These are phyloP conservation scores for Leptodactylus fallax DNA, from an alignment of 2,797 vertebrate genomes.

Conservation along the genomic window DNA sequence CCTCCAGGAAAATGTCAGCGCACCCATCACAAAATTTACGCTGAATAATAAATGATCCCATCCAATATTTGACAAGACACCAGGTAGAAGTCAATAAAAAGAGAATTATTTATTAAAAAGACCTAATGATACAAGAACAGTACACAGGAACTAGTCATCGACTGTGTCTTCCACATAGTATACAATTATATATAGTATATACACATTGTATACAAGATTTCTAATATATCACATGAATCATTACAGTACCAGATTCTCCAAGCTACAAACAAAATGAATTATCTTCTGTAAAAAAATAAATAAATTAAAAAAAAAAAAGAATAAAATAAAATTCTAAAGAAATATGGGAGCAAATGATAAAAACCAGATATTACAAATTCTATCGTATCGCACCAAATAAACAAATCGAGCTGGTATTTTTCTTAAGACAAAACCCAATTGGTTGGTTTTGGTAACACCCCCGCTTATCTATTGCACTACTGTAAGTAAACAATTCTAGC, in stretches of 20 bases:
- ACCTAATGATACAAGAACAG: slow-evolving; percentile 83
- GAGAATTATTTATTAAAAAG: slow-evolving; percentile 85
- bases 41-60: slow-evolving; percentile 59
- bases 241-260: slow-evolving; percentile 70
- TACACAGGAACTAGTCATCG: slow-evolving; percentile 80
- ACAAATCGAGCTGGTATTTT: neutral
- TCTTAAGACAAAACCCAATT: neutral
- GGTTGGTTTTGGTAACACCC: neutral
- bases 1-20: slow-evolving; percentile 54
- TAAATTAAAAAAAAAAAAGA: slow-evolving; percentile 60
- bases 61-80: slow-evolving; percentile 75
- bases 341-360: neutral
- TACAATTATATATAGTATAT: slow-evolving; percentile 80
- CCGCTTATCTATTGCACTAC: too few relatives aligned
- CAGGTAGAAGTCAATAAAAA: slow-evolving; percentile 84
- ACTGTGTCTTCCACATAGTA: slow-evolving; percentile 78
- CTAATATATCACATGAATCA: slow-evolving; percentile 72
- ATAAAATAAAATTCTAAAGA: slow-evolving; percentile 14
- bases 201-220: slow-evolving; percentile 79
- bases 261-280: slow-evolving; percentile 62
- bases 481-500: neutral
- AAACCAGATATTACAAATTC: neutral
- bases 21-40: slow-evolving; percentile 48
- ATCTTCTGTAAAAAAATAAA: slow-evolving; percentile 53
- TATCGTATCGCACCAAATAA: neutral